Base-by-base conservation (phyloP, 2,797 vertebrate genomes). In the Gallinago nigripennis region DNA sequence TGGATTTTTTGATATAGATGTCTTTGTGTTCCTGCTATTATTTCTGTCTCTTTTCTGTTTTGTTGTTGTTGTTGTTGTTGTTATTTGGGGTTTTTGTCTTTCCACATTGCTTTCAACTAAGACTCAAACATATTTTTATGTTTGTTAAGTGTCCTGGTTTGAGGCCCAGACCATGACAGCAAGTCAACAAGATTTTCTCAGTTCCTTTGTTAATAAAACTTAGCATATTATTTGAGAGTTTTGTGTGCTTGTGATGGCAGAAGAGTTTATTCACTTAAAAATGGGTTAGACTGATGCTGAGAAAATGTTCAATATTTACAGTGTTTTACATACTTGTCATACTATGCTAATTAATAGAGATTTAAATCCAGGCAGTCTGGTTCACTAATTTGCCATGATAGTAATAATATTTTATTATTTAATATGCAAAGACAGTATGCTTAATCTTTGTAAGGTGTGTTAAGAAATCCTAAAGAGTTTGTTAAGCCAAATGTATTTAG, bases 381-480 rank as follows among this genome's bases (percentile, higher is more conserved):
- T 87, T 92, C 76, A 71, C 31, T 94, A 85, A 86, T 86, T 92
- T 91, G 12, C 18, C 57, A 86, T 71, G 31, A 86, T 39, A 85
- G 23, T 56, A 87, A 66, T 56, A 96, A 51, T 56, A 71, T 82
- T 81, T 85, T 82, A 61, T 78, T 94, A 78, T 78, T 95, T 90
- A 90, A 68, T 82, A 95, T 94, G 60, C 87, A 95, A 61, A 78
- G 56, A 72, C 25, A 30, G 37, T 61, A 60, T 64, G 15, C 41
- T 45, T 94, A 91, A 87, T 94, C 72, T 85, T 83, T 88, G 23
- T 53, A 86, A 96, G 71, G 69, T 92, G 17, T 75, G 31, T 86
- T 91, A 82, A 83, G 60, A 89, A 88, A 94, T 81, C 45, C 41
- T 88, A 50, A 83, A 53, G 46, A 81, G n/a, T 92, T 91, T 90